Conservation (phyloP, 1,140 invertebrate species). For the Papilio dardanus region DNA sequence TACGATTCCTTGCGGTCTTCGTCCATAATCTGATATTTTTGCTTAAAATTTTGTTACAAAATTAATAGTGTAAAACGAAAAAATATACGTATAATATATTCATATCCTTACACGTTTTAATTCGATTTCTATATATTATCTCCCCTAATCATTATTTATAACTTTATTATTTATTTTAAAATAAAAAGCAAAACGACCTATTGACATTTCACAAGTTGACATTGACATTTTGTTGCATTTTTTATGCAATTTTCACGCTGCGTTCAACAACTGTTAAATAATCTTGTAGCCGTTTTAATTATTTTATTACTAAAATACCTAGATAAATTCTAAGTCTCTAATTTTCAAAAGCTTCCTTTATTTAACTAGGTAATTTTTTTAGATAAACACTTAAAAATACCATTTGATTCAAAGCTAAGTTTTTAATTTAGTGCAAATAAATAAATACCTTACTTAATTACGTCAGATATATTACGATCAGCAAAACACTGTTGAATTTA, state of each 20-base stretch:
- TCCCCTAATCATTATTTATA: neutral
- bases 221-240: neutral
- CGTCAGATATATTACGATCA: neutral
- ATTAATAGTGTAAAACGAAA: neutral
- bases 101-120: neutral
- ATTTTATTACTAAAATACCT: neutral
- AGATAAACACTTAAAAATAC: no score
- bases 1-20: constrained; percentile 40
- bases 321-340: neutral
- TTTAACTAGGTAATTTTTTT: no score
- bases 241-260: neutral
- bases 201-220: neutral
- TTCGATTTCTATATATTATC: neutral
- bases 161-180: neutral
- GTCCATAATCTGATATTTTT: constrained; percentile 38
- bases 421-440: neutral
- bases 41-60: neutral
- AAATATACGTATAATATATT: neutral
- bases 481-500: neutral
- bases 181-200: neutral
- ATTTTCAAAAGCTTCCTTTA: neutral
- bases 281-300: neutral
- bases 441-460: neutral
- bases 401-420: no score
- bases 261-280: neutral